Conservation (phyloP, 1,140 invertebrate genomes). For the Pseudomyrmex concolor region DNA sequence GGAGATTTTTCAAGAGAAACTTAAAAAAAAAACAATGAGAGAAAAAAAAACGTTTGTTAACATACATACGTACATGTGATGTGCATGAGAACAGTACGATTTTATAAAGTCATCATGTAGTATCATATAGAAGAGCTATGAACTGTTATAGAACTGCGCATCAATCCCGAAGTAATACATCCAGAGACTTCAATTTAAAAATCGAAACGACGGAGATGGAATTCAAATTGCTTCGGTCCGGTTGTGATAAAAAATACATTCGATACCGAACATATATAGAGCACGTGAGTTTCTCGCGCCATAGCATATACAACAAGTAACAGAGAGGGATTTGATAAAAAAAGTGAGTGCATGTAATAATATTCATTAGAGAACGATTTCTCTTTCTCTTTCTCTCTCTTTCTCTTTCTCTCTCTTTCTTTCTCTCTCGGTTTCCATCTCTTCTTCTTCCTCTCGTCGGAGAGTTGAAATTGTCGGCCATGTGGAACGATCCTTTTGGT, state of each 20-base stretch:
- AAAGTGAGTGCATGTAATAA: conserved; percentile 18
- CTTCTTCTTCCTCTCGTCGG: neutral
- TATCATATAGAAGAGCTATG: conserved; percentile 44
- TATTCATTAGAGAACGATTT: conserved; percentile 37
- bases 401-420: no score
- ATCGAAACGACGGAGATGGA: conserved; percentile 53
- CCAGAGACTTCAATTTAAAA: conserved; percentile 57
- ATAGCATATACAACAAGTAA: neutral
- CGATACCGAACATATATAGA: conserved; percentile 19
- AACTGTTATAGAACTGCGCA: conserved; percentile 48
- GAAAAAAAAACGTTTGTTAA: neutral
- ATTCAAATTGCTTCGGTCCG: conserved; percentile 53
- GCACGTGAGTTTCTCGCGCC: neutral
- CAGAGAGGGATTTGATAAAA: conserved; percentile 35
- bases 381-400: no score
- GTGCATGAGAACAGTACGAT: conserved; percentile 33
- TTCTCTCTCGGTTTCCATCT: neutral
- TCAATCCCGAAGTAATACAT: conserved; percentile 53
- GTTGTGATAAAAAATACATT: conserved; percentile 57
- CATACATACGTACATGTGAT: neutral
- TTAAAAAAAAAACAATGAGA: neutral
- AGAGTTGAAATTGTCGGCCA: conserved; percentile 39
- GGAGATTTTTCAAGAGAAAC: no score
- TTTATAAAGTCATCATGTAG: conserved; percentile 53
- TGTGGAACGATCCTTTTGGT: conserved; percentile 38